Conservation (phyloP, 2,113 vertebrate genomes). For the Anoplopoma fimbria region DNA sequence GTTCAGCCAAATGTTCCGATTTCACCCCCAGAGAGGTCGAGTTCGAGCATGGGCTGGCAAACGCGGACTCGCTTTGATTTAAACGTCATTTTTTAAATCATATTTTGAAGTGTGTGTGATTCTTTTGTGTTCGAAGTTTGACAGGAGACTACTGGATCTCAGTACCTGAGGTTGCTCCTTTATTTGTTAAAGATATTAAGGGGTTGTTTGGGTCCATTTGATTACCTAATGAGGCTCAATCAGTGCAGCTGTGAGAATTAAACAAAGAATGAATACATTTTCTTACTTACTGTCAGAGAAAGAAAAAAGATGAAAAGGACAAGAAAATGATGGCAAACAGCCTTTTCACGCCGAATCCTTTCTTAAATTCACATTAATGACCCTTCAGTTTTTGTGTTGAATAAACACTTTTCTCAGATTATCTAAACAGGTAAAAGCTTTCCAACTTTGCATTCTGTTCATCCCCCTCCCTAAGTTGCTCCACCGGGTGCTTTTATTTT, state of each 20-base stretch:
- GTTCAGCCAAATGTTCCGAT: conserved; percentile 60
- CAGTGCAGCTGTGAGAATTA: not conserved
- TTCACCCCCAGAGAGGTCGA: conserved; percentile 32
- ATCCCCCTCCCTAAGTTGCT: not conserved
- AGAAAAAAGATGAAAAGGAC: not conserved
- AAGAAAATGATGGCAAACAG: not conserved
- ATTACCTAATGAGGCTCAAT: not conserved
- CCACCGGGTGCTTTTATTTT: conserved; percentile 33
- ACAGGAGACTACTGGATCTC: conserved; percentile 49
- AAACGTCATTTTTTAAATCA: conserved; percentile 6
- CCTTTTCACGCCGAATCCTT: not conserved
- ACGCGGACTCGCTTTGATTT: not conserved
- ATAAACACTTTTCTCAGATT: not conserved
- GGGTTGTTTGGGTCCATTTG: conserved; percentile 24
- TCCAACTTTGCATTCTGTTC: not conserved
- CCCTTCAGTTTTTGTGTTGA: not conserved
- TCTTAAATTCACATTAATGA: not conserved
- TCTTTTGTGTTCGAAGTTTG: conserved; percentile 3
- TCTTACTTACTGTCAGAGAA: not conserved
- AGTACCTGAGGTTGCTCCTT: not conserved
- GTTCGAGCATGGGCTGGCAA: conserved; percentile 23
- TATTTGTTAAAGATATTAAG: not conserved
- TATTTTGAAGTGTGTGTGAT: not conserved
- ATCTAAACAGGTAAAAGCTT: not conserved
- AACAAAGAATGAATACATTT: not conserved